Conservation (phyloP, 1,140 invertebrate species). For the Drosophila tsacasi region DNA sequence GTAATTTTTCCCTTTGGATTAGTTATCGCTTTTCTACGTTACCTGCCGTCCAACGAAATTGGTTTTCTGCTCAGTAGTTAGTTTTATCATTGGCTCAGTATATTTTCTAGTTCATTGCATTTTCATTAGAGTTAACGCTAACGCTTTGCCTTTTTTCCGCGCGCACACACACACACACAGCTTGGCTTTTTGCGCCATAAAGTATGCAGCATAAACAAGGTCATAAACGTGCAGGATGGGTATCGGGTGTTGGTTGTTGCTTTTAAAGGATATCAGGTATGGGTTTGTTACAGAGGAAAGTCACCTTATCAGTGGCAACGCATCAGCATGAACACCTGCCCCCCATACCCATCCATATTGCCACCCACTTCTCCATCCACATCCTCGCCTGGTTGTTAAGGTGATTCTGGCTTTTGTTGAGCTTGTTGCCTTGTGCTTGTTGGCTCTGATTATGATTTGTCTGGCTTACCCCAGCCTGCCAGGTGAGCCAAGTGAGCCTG, state of each 20-base stretch:
- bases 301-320: slow-evolving; percentile 46
- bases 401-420: slow-evolving; percentile 51
- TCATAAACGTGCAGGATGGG: slow-evolving; percentile 59
- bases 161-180: neutral
- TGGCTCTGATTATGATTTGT: slow-evolving; percentile 82
- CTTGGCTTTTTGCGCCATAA: slow-evolving; percentile 43
- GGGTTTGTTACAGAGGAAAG: neutral
- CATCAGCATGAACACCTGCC: slow-evolving; percentile 8
- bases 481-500: slow-evolving; percentile 5
- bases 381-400: slow-evolving; percentile 55
- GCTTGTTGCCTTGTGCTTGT: slow-evolving; percentile 53
- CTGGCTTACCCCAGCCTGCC: slow-evolving; percentile 61
- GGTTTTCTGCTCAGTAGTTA: slow-evolving; percentile 53
- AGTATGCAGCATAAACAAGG: slow-evolving; percentile 72
- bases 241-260: slow-evolving; percentile 1
- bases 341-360: neutral
- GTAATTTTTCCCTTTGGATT: neutral
- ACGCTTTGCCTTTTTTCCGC: slow-evolving; percentile 31
- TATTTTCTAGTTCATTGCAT: slow-evolving; percentile 62
- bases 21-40: slow-evolving; percentile 7
- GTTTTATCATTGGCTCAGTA: slow-evolving; percentile 65
- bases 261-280: neutral
- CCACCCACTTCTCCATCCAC: neutral
- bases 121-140: slow-evolving; percentile 63
- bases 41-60: slow-evolving; percentile 34